A percentile compares a stretch with the other conserved stretches of the same genome.
Evolutionary conservation across 2,113 vertebrate species (phyloP).

Genomic region (Microcebus griseorufus): DNA sequence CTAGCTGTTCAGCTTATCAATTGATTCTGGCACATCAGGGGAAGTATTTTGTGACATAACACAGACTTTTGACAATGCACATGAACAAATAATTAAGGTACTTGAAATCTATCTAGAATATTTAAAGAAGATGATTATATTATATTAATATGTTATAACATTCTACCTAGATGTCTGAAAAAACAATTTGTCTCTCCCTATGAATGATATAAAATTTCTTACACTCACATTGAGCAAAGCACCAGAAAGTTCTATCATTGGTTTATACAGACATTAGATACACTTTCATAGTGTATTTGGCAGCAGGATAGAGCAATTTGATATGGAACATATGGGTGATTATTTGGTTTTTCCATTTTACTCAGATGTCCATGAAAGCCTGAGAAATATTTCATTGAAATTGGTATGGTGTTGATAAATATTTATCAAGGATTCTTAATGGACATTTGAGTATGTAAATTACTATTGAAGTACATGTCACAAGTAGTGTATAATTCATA

Average conservation of each 20-base stretch:
- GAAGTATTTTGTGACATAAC: neutral
- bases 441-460: neutral
- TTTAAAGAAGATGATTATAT: neutral
- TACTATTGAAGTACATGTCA: neutral
- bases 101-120: neutral
- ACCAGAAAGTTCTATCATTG: neutral
- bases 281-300: neutral
- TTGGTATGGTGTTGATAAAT: neutral
- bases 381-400: neutral
- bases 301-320: neutral
- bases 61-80: neutral
- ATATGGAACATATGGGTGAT: neutral
- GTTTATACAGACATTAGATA: neutral
- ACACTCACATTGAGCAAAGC: neutral
- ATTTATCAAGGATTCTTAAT: neutral
- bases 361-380: neutral
- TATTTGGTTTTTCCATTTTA: neutral
- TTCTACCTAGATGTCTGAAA: neutral
- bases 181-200: neutral
- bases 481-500: neutral
- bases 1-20: neutral
- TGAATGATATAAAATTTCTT: neutral
- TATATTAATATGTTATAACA: neutral
- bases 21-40: neutral
- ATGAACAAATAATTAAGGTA: neutral